A percentile compares a stretch with the other conserved stretches of the same genome.
Evolutionary conservation across 1,140 invertebrate genomes (phyloP).

Genomic region (Notospermus geniculatus): DNA sequence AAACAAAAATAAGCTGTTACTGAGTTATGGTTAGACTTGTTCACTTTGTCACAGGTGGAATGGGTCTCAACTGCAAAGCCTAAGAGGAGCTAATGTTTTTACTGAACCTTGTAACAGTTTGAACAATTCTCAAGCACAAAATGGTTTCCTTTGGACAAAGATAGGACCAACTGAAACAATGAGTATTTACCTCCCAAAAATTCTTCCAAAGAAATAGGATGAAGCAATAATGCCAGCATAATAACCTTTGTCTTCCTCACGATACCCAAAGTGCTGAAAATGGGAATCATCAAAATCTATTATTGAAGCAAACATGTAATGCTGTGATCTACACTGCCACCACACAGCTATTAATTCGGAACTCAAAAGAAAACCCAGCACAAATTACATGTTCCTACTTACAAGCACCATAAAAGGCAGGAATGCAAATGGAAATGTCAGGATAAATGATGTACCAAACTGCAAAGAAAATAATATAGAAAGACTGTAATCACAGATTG

Average conservation of each 20-base stretch:
- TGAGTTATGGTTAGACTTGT: no score
- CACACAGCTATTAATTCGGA: not conserved
- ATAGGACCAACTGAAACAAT: no score
- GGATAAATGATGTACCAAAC: slow-evolving; percentile 43
- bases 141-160: no score
- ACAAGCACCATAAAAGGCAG: slow-evolving; percentile 51
- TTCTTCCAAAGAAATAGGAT: slow-evolving; percentile 43
- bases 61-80: not conserved
- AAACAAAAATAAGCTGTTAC: slow-evolving; percentile 7
- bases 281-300: not conserved
- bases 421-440: slow-evolving; percentile 49
- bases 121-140: no score
- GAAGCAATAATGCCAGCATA: slow-evolving; percentile 47
- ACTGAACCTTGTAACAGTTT: no score
- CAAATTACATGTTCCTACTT: slow-evolving; percentile 19
- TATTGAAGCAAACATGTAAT: not conserved
- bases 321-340: no score
- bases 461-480: slow-evolving; percentile 27
- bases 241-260: slow-evolving; percentile 46
- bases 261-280: slow-evolving; percentile 46
- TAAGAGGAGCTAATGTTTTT: not conserved
- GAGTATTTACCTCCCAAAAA: slow-evolving; percentile 42
- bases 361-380: not conserved
- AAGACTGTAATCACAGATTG: not conserved
- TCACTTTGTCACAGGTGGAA: not conserved